Conservation (phyloP, 2,888 invertebrate genomes). For the Monochamus alternatus region DNA sequence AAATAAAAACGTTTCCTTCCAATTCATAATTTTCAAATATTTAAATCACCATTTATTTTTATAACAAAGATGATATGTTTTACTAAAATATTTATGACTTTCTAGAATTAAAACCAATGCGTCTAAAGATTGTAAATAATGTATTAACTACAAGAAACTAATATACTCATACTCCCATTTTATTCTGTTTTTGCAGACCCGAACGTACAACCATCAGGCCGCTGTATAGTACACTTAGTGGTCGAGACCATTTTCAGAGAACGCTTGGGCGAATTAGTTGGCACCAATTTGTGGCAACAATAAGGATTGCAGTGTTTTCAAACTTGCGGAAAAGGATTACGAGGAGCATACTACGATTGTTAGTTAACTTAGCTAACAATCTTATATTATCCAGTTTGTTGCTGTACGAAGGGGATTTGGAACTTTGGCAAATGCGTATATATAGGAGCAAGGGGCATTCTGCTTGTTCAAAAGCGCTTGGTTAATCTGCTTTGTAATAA, state of each 20-base stretch:
- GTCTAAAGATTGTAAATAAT: not conserved
- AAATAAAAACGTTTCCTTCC: too few species aligned
- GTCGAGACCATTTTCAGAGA: conserved; percentile 23
- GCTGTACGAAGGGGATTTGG: conserved; percentile 37
- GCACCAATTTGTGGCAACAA: conserved; percentile 49
- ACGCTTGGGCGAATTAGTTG: conserved; percentile 37
- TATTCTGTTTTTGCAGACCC: not conserved
- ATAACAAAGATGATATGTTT: too few species aligned
- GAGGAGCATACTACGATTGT: conserved; percentile 54
- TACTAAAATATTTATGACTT: too few species aligned
- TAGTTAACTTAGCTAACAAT: conserved; percentile 52
- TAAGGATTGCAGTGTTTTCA: conserved; percentile 54
- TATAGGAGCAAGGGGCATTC: not conserved
- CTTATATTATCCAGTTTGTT: conserved; percentile 43
- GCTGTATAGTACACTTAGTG: conserved; percentile 20
- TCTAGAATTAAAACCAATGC: too few species aligned
- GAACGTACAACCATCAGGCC: conserved; percentile 6
- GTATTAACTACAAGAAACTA: not conserved
- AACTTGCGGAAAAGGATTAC: conserved; percentile 57
- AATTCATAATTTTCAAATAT: too few species aligned
- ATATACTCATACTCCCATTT: not conserved
- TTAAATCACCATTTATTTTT: too few species aligned
- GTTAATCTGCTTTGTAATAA: not conserved
- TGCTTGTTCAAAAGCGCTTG: not conserved
- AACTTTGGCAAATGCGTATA: conserved; percentile 32